Base-by-base conservation (phyloP, 1,140 invertebrate species). In the Lucilia cuprina region DNA sequence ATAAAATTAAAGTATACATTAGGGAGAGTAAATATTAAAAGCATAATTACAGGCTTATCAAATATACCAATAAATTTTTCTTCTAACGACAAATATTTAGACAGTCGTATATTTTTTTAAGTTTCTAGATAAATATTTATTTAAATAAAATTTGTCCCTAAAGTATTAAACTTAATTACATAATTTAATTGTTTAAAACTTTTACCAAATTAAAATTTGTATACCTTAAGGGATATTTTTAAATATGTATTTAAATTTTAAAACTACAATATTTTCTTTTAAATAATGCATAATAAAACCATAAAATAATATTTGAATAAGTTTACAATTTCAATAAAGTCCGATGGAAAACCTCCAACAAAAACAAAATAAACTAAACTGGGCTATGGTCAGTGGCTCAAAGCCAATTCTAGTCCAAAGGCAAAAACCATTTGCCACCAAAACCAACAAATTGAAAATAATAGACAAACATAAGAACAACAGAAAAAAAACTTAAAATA, bases 361-460 rank as follows among this genome's bases (percentile, higher is more conserved):
- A 12, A 25, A 19, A 70, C n/a, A 70, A 2, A 17, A 10, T 25
- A 70, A 70, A 70, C 25, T 21, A 21, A 70, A 70, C 65, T 70
- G 65, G 65, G 65, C 65, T 70, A 70, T 70, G 65, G 65, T 70
- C 65, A 70, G n/a, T 70, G 65, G 65, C 65, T 70, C 65, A 70
- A 70, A 70, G 65, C 65, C 65, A 70, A 21, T 19, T 70, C n/a
- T 70, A n/a, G 1, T 19, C 19, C 65, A 70, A 70, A 21, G 19
- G 17, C 17, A 21, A 70, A 60, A 60, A 70, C 17, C 9, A 70
- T 21, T 70, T 70, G n/a, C 10, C 19, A 25, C n/a, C 9, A 70
- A 21, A 70, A 70, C 65, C 65, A 7, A 70, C n/a, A 70, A 70
- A 21, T 21, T 21, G 65, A 70, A 70, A 8, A 70, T 12, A 19